Conservation (phyloP, 2,113 vertebrate genomes). For the Thalassarche chlororhynchos region DNA sequence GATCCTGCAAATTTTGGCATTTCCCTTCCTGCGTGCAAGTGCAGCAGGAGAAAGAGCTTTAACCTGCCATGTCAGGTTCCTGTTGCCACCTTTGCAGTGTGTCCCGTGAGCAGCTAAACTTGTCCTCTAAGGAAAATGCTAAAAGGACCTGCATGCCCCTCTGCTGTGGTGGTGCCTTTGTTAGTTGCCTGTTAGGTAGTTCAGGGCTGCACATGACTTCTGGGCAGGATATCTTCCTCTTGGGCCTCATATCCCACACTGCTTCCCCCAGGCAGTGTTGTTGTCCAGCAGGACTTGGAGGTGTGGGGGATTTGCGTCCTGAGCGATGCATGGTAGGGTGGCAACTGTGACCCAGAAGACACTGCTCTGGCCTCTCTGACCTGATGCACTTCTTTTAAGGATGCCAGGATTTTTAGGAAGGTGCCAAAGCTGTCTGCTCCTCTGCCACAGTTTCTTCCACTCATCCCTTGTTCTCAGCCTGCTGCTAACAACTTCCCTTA, state of each 20-base stretch:
- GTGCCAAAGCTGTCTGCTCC: neutral
- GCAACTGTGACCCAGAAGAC: neutral
- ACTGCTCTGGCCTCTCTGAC: neutral
- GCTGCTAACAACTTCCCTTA: neutral
- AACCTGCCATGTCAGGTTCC: neutral
- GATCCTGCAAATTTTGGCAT: neutral
- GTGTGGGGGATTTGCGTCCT: neutral
- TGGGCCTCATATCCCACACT: neutral
- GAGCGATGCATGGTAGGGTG: neutral
- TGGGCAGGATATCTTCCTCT: neutral
- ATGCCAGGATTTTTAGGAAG: neutral
- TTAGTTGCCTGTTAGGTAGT: neutral
- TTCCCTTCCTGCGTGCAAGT: conserved; percentile 13
- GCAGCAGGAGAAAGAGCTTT: neutral
- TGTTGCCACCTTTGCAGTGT: neutral
- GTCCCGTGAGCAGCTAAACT: neutral
- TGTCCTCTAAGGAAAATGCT: neutral
- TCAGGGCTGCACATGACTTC: neutral
- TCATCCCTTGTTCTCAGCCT: neutral
- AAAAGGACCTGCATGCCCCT: neutral
- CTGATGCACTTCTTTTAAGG: neutral
- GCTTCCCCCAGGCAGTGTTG: neutral
- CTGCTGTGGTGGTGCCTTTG: neutral
- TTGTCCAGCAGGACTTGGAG: neutral
- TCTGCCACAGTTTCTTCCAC: neutral